phyloP scores from a whole-genome alignment of 1,140 invertebrate genomes.

The Archivesica marissinica region DNA sequence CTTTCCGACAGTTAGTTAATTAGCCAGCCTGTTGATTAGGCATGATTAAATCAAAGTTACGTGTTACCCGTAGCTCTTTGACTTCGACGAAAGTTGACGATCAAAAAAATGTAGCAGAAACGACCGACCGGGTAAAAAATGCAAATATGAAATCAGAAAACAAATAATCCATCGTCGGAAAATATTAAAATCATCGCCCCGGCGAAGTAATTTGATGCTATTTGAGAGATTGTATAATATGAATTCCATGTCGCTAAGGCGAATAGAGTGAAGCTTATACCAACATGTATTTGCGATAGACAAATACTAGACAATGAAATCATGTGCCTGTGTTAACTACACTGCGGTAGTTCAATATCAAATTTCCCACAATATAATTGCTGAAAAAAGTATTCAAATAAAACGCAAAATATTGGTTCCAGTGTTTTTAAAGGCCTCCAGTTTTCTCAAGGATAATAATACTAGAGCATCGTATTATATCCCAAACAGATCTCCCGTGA shows the following conservation, averaged over 20 bases:
- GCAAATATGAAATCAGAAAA: not conserved
- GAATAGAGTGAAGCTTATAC: not conserved
- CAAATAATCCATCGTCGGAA: not conserved
- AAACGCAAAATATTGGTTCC: conserved; percentile 41
- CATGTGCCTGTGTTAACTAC: conserved; percentile 6
- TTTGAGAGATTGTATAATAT: conserved; percentile 6
- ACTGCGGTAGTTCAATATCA: conserved; percentile 3
- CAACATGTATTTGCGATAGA: conserved; percentile 22
- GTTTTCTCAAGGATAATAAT: conserved; percentile 27
- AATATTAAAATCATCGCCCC: conserved; percentile 22
- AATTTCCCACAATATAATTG: not conserved
- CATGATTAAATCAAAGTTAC: conserved; percentile 15
- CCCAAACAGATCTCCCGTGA: conserved; percentile 29
- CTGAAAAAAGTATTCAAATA: not conserved
- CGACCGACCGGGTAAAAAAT: not conserved
- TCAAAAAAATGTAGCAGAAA: conserved; percentile 6
- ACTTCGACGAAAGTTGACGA: not conserved
- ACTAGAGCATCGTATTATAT: not conserved
- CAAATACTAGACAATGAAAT: not conserved
- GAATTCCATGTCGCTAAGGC: not conserved
- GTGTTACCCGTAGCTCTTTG: conserved; percentile 5
- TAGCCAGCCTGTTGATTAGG: not conserved
- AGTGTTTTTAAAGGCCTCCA: conserved; percentile 8
- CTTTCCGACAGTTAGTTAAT: not conserved
- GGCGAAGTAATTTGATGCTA: not conserved